Evolutionary conservation across 2,797 vertebrate species (phyloP).

Genomic region (Podarcis lilfordi): DNA sequence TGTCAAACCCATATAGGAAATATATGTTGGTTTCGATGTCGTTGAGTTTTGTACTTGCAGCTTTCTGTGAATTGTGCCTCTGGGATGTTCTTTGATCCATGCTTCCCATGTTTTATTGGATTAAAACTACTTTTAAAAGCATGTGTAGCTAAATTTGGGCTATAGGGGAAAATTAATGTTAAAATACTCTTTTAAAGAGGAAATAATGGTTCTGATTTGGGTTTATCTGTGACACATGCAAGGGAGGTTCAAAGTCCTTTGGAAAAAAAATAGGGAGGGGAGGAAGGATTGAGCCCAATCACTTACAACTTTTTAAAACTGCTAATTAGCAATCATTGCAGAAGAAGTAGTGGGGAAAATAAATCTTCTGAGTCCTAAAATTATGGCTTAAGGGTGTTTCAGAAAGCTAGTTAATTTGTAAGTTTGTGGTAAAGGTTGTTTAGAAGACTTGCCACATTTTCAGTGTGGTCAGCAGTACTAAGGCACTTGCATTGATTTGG

Average conservation of each 20-base stretch:
- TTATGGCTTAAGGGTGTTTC: slow-evolving; percentile 18
- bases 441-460: slow-evolving; percentile 24
- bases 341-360: not conserved
- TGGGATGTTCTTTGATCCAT: slow-evolving; percentile 64
- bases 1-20: not conserved
- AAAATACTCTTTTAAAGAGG: slow-evolving; percentile 4
- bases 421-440: slow-evolving; percentile 26
- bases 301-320: slow-evolving; percentile 21
- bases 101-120: slow-evolving; percentile 58
- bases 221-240: rapidly evolving
- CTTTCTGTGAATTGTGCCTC: slow-evolving; percentile 30
- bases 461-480: slow-evolving; percentile 22
- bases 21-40: slow-evolving; percentile 22
- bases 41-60: not conserved
- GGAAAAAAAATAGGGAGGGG: no score
- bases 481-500: not conserved
- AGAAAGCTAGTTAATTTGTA: slow-evolving; percentile 36
- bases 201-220: not conserved
- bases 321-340: slow-evolving; percentile 17
- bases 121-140: slow-evolving; percentile 56
- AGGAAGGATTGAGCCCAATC: not conserved
- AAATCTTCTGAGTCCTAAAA: slow-evolving; percentile 13
- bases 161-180: slow-evolving; percentile 35
- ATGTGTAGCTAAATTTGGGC: slow-evolving; percentile 32
- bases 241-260: not conserved